Conservation (phyloP, 1,140 invertebrate genomes). For the Drosophila simulans region DNA sequence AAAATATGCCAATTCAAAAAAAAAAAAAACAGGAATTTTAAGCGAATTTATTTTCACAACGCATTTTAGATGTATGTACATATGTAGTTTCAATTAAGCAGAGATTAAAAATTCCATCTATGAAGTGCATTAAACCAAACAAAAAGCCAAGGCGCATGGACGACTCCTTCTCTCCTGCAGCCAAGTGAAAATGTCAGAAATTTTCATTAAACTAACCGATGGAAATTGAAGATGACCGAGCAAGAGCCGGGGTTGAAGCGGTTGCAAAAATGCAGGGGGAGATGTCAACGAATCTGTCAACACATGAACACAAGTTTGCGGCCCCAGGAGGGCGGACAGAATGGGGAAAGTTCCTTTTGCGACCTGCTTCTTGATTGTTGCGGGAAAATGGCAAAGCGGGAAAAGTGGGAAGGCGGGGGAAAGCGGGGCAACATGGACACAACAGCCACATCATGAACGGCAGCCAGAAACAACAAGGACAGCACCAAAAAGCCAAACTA, state of each 20-base stretch:
- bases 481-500: conserved; percentile 48
- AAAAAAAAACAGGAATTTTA: neutral
- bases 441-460: conserved; percentile 12
- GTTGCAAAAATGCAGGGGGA: neutral
- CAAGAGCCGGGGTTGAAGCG: neutral
- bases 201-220: conserved; percentile 56
- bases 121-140: conserved; percentile 18
- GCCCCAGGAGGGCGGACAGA: neutral
- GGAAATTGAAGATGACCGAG: conserved; percentile 40
- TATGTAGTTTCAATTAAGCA: neutral
- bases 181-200: conserved; percentile 10
- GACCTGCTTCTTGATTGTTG: conserved; percentile 22
- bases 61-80: conserved; percentile 4
- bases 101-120: conserved; percentile 32
- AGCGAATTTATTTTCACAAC: conserved; percentile 5
- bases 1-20: conserved; percentile 24
- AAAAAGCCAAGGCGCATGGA: neutral
- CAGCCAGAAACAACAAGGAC: conserved; percentile 26
- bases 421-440: conserved; percentile 5
- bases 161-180: too few relatives aligned
- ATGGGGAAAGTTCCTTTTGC: conserved; percentile 7
- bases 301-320: conserved; percentile 24
- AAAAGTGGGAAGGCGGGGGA: neutral
- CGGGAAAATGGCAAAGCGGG: conserved; percentile 4
- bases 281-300: conserved; percentile 26